Percentiles rank a stretch among this genome's conserved stretches.
These are phyloP conservation scores for Campylomormyrus tamandua DNA, from an alignment of 2,113 vertebrate genomes.

Conservation along the genomic window DNA sequence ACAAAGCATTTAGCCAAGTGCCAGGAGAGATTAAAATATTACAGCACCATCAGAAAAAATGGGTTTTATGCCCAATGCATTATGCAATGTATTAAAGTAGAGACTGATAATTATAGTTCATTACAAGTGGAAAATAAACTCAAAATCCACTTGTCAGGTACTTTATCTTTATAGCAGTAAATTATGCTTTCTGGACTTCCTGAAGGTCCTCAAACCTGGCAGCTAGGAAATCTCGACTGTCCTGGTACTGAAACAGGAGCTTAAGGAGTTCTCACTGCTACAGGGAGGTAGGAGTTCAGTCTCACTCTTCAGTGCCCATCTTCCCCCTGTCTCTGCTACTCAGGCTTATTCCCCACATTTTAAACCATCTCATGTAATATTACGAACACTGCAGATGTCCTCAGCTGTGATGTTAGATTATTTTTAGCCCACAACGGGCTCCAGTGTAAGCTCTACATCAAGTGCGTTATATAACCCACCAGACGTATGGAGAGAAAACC, in stretches of 20 bases:
- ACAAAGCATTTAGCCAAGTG: background rate
- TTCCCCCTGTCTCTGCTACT: background rate
- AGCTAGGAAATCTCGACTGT: background rate
- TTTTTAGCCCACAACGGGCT: background rate
- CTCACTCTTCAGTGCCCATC: background rate
- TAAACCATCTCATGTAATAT: constrained; percentile 10
- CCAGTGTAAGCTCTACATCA: background rate
- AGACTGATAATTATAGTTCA: background rate
- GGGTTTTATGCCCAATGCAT: background rate
- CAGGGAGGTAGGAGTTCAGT: background rate
- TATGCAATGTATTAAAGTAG: background rate
- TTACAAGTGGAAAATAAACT: background rate
- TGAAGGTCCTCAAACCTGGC: background rate
- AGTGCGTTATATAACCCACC: background rate
- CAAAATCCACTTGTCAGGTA: background rate
- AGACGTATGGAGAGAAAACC: background rate
- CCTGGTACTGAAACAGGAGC: background rate
- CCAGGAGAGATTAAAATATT: background rate
- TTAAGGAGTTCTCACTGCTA: background rate
- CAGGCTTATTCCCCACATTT: background rate
- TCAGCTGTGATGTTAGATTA: background rate
- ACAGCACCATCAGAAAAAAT: background rate
- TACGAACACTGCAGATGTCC: constrained; percentile 9
- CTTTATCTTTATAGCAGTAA: background rate
- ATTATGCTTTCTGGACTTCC: background rate